Evolutionary conservation across 2,888 invertebrate genomes (phyloP).

Genomic region (Amblyjoppa proteus): DNA sequence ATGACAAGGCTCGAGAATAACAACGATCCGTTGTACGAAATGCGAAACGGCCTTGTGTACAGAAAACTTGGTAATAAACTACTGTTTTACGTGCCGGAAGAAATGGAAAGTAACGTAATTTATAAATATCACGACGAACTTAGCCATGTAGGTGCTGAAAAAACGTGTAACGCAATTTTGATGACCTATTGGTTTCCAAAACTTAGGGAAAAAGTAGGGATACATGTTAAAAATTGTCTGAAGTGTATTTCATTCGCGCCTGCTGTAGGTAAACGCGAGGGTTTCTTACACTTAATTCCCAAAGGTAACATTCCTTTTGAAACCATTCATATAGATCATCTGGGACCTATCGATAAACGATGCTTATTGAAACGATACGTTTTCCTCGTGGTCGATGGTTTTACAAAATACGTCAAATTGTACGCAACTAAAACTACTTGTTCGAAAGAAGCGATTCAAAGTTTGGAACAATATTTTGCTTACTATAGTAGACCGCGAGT

Average conservation of each 20-base stretch:
- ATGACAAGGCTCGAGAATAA: slow-evolving; percentile 32
- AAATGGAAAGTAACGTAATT: slow-evolving; percentile 62
- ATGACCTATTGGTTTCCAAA: slow-evolving; percentile 65
- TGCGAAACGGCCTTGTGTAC: slow-evolving; percentile 70
- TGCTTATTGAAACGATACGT: slow-evolving; percentile 35
- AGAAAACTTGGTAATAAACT: slow-evolving; percentile 51
- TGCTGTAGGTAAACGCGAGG: slow-evolving; percentile 57
- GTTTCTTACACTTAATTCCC: slow-evolving; percentile 63
- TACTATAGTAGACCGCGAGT: slow-evolving; percentile 48
- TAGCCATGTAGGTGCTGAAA: slow-evolving; percentile 68
- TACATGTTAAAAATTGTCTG: slow-evolving; percentile 62
- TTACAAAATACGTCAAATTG: slow-evolving; percentile 56
- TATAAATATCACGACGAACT: slow-evolving; percentile 68
- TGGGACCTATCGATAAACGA: slow-evolving; percentile 47
- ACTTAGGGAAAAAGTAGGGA: slow-evolving; percentile 51
- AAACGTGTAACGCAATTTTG: slow-evolving; percentile 57
- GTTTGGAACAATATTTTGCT: slow-evolving; percentile 65
- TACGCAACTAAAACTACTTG: slow-evolving; percentile 62
- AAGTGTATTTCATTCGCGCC: slow-evolving; percentile 67
- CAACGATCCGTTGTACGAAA: slow-evolving; percentile 62
- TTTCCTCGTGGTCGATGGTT: slow-evolving; percentile 54
- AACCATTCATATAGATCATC: slow-evolving; percentile 65
- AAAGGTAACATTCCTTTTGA: slow-evolving; percentile 67
- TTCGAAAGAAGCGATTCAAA: slow-evolving; percentile 62
- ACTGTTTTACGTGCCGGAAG: slow-evolving; percentile 68